phyloP scores from a whole-genome alignment of 2,113 vertebrate genomes.

The Oreotrochilus melanogaster region DNA sequence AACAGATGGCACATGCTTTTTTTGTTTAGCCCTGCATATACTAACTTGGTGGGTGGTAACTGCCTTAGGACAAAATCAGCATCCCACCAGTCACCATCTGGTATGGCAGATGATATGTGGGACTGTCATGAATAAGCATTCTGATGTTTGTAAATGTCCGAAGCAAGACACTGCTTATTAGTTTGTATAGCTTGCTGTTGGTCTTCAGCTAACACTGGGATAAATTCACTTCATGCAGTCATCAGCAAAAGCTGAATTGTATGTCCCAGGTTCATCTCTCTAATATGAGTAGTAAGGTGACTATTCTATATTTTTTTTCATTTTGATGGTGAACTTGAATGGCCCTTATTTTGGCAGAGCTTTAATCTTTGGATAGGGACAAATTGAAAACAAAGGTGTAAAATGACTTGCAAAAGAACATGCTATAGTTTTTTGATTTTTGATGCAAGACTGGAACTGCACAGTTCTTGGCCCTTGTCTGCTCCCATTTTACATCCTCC shows the following conservation, averaged over 20 bases:
- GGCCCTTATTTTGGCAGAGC: neutral
- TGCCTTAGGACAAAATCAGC: slow-evolving; percentile 68
- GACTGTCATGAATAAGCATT: slow-evolving; percentile 67
- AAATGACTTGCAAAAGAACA: neutral
- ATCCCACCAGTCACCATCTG: slow-evolving; percentile 73
- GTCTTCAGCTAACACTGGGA: neutral
- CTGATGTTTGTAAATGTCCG: slow-evolving; percentile 67
- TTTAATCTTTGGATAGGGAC: neutral
- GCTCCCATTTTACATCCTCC: neutral
- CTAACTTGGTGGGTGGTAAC: slow-evolving; percentile 61
- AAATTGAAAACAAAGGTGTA: neutral
- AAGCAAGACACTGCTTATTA: slow-evolving; percentile 59
- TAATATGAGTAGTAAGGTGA: neutral
- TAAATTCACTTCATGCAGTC: neutral
- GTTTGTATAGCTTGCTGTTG: neutral
- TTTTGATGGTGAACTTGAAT: neutral
- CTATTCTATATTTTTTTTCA: neutral
- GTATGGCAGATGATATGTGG: slow-evolving; percentile 64
- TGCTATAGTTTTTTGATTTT: rapidly evolving
- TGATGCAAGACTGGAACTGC: neutral
- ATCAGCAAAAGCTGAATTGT: slow-evolving; percentile 6
- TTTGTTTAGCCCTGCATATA: slow-evolving; percentile 65
- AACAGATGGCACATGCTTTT: slow-evolving; percentile 66
- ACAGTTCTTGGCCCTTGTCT: neutral
- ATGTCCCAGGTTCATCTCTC: neutral